A percentile compares a stretch with the other conserved stretches of the same genome.
Evolutionary conservation across 2,113 vertebrate genomes (phyloP).

Genomic region (Serinus canaria): DNA sequence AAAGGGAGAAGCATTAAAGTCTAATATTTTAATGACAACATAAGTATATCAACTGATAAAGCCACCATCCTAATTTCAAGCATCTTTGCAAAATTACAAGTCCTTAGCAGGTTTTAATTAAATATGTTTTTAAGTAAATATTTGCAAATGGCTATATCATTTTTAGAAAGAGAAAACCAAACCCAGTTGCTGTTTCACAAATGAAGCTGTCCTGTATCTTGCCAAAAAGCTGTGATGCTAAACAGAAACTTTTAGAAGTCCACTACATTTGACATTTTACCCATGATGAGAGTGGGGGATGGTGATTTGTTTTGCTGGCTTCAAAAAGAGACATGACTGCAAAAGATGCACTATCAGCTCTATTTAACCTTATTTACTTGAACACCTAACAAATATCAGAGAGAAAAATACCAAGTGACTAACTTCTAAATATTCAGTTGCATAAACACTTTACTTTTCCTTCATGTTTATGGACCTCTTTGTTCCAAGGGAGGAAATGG

Average conservation of each 20-base stretch:
- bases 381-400: background rate
- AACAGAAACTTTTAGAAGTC: background rate
- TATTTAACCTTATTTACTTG: background rate
- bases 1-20: background rate
- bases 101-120: background rate
- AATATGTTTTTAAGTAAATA: background rate
- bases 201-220: background rate
- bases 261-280: background rate
- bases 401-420: background rate
- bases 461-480: background rate
- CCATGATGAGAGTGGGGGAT: background rate
- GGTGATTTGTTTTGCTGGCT: background rate
- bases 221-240: background rate
- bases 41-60: background rate
- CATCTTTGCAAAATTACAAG: background rate
- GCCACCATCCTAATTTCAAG: background rate
- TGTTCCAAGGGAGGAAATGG: background rate
- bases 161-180: background rate
- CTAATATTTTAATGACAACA: background rate
- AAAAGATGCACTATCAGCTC: background rate
- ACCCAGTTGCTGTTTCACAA: background rate
- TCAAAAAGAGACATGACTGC: background rate
- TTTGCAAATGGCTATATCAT: accelerated
- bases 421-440: background rate
- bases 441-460: background rate